Base-by-base conservation (phyloP, 2,797 vertebrate species). In the Percopsis omiscomaycus region DNA sequence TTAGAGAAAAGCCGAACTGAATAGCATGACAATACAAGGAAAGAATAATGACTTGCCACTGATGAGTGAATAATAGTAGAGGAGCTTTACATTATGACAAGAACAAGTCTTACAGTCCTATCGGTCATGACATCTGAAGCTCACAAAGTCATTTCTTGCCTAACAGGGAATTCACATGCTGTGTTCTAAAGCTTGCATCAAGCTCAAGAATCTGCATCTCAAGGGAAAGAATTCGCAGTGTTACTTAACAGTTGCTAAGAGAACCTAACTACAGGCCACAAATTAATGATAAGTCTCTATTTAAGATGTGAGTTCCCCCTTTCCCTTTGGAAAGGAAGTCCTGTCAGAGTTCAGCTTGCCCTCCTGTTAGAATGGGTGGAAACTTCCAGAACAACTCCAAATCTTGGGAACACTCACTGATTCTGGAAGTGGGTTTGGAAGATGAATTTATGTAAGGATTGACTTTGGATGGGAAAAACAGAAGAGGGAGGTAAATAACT, bases 261-360 rank as follows among this genome's bases (percentile, higher is more conserved):
- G 51, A 72, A 63, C 60, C 56, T 79, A 32, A 74, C 83, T 85
- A 48, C 66, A 29, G 84, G 85, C 80, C 16, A 58, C 70, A 68
- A 83, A 82, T 79, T 84, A 87, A 90, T 80, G 82, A 86, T 47
- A 74, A 0, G 46, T 75, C 62, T 78, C 66, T 71, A 73, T 66
- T 73, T 66, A 75, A 75, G 71, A 80, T 29, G 60, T 54, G 66
- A 44, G 55, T 72, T 76, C 63, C 70, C 65, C 48, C 63, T 44
- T 75, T 32, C 75, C 68, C 77, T 79, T 78, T 77, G 60, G 76
- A 69, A 61, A 57, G 45, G 77, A 64, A 73, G 54, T 59, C 54
- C 50, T 52, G 59, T 78, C 66, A 69, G 67, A 66, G 69, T 77
- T 81, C 74, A 82, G 78, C 77, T 62, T 67, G 45, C 57, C 27